phyloP scores from a whole-genome alignment of 2,888 invertebrate species.

The Bursaphelenchus okinawaensis region DNA sequence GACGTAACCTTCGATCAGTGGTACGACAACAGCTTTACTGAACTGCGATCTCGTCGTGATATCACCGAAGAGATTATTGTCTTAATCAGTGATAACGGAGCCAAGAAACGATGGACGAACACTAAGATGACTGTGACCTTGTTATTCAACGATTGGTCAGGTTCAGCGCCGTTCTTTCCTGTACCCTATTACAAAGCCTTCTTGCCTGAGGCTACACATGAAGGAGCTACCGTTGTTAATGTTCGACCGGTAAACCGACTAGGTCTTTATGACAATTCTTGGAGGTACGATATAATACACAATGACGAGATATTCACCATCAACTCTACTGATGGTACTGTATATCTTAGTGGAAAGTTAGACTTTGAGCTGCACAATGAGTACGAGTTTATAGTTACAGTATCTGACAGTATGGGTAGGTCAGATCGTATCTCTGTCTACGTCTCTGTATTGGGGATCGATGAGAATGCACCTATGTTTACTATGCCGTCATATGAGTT shows the following conservation, averaged over 20 bases:
- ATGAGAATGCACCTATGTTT: slow-evolving; percentile 90
- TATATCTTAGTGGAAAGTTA: slow-evolving; percentile 14
- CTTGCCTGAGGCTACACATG: slow-evolving; percentile 17
- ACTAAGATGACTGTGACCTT: slow-evolving; percentile 10
- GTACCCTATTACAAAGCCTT: slow-evolving; percentile 25
- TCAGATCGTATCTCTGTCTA: slow-evolving; percentile 41
- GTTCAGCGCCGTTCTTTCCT: slow-evolving; percentile 27
- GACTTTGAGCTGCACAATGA: slow-evolving; percentile 27
- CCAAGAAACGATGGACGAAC: slow-evolving; percentile 16
- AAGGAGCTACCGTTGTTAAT: slow-evolving; percentile 16
- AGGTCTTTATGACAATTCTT: slow-evolving; percentile 7
- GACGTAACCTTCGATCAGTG: slow-evolving; percentile 26
- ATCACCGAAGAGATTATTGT: slow-evolving; percentile 3
- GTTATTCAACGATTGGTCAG: slow-evolving; percentile 23
- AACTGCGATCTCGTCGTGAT: not conserved
- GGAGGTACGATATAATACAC: slow-evolving; percentile 26
- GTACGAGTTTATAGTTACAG: slow-evolving; percentile 26
- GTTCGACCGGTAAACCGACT: slow-evolving; percentile 20
- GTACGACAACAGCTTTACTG: slow-evolving; percentile 20
- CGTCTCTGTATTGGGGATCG: slow-evolving; percentile 69
- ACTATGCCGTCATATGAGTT: slow-evolving; percentile 81
- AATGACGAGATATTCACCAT: slow-evolving; percentile 34
- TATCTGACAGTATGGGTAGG: slow-evolving; percentile 71
- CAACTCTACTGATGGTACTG: slow-evolving; percentile 25
- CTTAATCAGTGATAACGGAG: slow-evolving; percentile 21